phyloP scores from a whole-genome alignment of 2,888 invertebrate genomes.

The Platycnemis pennipes region DNA sequence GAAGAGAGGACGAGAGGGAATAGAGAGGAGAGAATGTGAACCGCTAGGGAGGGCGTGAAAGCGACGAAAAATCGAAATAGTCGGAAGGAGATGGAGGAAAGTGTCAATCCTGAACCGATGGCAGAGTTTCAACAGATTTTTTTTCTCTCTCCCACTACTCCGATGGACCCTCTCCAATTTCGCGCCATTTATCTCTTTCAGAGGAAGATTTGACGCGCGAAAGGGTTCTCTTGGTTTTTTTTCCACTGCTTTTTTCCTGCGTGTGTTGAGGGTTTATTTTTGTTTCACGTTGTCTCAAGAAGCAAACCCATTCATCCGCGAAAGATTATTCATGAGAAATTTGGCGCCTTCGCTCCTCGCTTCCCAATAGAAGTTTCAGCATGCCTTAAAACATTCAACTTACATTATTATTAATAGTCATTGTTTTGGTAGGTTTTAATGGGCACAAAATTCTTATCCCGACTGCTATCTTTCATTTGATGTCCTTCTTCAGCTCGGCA shows the following conservation, averaged over 20 bases:
- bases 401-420: too few relatives aligned
- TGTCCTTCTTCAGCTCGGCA: too few relatives aligned
- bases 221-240: background rate
- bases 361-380: too few relatives aligned
- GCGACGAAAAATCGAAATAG: slow-evolving; percentile 32
- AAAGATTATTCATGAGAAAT: too few relatives aligned
- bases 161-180: background rate
- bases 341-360: too few relatives aligned
- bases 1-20: background rate
- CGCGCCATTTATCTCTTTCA: background rate
- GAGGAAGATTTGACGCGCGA: background rate
- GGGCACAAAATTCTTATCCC: too few relatives aligned
- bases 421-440: too few relatives aligned
- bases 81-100: background rate
- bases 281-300: background rate
- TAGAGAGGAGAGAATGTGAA: background rate
- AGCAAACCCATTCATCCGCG: background rate
- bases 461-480: too few relatives aligned
- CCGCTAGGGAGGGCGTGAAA: background rate
- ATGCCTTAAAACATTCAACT: too few relatives aligned
- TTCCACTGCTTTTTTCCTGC: background rate
- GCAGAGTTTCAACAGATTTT: background rate
- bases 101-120: slow-evolving; percentile 22
- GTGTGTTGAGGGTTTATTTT: background rate
- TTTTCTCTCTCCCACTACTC: background rate